Conservation (phyloP, 2,888 invertebrate genomes). For the Epistrophe grossulariae region DNA sequence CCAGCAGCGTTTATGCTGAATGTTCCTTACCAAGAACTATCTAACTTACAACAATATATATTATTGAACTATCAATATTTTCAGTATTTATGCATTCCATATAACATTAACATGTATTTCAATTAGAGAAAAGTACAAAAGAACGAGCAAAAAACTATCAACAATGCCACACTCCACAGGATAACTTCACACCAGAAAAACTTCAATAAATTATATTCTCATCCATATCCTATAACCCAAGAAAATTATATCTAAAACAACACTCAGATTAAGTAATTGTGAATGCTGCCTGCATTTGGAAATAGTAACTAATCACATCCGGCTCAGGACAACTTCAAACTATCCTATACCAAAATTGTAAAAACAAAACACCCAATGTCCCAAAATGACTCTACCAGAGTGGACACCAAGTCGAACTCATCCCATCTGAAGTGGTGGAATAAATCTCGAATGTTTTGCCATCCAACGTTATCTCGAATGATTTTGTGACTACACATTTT, state of each 20-base stretch:
- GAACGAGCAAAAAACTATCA: not conserved
- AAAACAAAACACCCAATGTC: not conserved
- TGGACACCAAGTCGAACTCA: slow-evolving; percentile 33
- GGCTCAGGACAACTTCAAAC: not conserved
- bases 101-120: not conserved
- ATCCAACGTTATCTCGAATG: slow-evolving; percentile 54
- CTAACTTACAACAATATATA: not conserved
- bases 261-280: slow-evolving; percentile 59
- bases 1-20: not conserved
- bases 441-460: slow-evolving; percentile 66
- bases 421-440: slow-evolving; percentile 18
- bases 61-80: not conserved
- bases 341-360: slow-evolving; percentile 3
- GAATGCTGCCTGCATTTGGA: slow-evolving; percentile 46
- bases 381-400: slow-evolving; percentile 8
- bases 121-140: not conserved
- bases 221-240: not conserved
- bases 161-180: not conserved
- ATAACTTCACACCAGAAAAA: not conserved
- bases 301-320: slow-evolving; percentile 64
- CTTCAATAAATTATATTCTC: slow-evolving; percentile 17
- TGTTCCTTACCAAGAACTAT: not conserved
- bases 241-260: slow-evolving; percentile 26
- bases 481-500: slow-evolving; percentile 4
- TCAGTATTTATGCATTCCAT: not conserved